Conservation (phyloP, 2,888 invertebrate species). For the Cecidostiba fungosa region DNA sequence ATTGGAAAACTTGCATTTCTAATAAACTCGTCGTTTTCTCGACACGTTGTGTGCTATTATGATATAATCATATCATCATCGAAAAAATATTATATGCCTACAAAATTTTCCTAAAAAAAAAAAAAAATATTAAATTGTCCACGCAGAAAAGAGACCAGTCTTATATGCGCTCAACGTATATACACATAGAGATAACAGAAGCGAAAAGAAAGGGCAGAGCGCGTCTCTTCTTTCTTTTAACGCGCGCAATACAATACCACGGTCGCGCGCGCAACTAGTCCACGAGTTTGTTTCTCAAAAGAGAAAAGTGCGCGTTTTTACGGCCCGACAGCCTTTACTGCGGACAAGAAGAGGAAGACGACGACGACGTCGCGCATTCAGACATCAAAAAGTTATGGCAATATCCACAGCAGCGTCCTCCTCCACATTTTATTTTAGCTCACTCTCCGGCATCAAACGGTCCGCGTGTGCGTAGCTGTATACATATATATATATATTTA, state of each 20-base stretch:
- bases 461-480: background rate
- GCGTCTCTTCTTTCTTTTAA: constrained; percentile 29
- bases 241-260: constrained; percentile 18
- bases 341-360: constrained; percentile 10
- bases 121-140: background rate
- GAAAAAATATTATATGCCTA: too few species aligned
- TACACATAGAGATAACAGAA: too few species aligned
- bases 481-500: too few species aligned
- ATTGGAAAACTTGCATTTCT: too few species aligned
- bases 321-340: constrained; percentile 36
- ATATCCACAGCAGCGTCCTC: constrained; percentile 18
- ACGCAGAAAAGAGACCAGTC: background rate
- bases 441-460: constrained; percentile 46
- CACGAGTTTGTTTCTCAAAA: constrained; percentile 45
- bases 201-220: background rate
- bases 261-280: constrained; percentile 9
- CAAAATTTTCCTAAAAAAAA: too few species aligned
- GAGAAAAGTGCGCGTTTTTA: constrained; percentile 50
- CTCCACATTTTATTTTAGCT: constrained; percentile 16
- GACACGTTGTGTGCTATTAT: too few species aligned
- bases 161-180: background rate
- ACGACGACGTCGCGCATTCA: constrained; percentile 1
- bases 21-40: too few species aligned
- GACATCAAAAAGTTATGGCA: constrained; percentile 57
- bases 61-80: too few species aligned